Base-by-base conservation (phyloP, 1,140 invertebrate genomes). In the Aphidius gifuensis region DNA sequence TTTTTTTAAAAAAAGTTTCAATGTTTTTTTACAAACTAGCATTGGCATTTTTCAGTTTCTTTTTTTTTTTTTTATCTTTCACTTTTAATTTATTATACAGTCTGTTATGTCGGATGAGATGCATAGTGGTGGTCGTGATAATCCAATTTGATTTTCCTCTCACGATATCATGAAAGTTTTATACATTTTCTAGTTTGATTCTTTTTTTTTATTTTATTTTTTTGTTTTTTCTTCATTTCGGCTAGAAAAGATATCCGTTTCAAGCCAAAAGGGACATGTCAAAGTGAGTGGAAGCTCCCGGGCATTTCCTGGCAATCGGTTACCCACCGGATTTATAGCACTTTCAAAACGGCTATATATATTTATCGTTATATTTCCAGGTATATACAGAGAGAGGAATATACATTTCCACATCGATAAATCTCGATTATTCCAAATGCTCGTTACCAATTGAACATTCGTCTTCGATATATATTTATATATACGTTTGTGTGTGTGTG, bases 141-240 rank as follows among this genome's bases (percentile, higher is more conserved):
- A 58, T 23, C 46, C 7, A 58, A 43, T n/a, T 47, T n/a, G 32
- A 58, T 56, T 62, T 46, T 56, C 43, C 54, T 62, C 49, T 62
- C 53, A 62, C 60, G 54, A 62, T 46, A 7, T 56, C 54, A n/a
- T 62, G 45, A 62, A 62, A 62, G n/a, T 56, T 55, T 56, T 62
- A 50, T 43, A 43, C 45, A 32, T 51, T 9, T 1, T 39, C 46
- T 8, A 32, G 32, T 45, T 50, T 45, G 7, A 42, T n/a, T 47
- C 7, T 32, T 5, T 9, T 49, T 16, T 16, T 16, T 16, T 0
- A 16, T 16, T 16, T 16, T 16, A 16, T 16, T 16, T 16, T 32
- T 32, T 32, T 32, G 23, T 32, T 32, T 32, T 32, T n/a, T 55
- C 53, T 38, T 39, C 51, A 38, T 9, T 44, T 32, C 53, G 6